Evolutionary conservation across 2,888 invertebrate genomes (phyloP).

Genomic region (Anthoptus insignis): DNA sequence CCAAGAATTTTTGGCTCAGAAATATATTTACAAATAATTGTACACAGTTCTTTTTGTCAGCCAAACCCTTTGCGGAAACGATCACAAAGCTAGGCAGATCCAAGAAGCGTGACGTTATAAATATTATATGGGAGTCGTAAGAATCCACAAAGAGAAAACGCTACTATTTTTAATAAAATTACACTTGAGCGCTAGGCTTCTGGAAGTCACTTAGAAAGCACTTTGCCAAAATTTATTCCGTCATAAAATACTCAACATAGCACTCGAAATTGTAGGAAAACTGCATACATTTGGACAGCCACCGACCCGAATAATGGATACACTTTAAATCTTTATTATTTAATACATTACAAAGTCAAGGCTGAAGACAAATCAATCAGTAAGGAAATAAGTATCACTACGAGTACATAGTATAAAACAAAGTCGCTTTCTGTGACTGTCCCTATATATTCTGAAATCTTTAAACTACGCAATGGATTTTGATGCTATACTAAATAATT

Average conservation of each 20-base stretch:
- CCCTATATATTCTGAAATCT: no score
- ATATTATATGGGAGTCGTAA: background rate
- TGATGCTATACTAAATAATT: no score
- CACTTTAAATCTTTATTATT: no score
- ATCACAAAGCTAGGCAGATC: background rate
- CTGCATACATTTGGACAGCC: constrained; percentile 18
- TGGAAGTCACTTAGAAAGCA: constrained; percentile 27
- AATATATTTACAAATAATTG: no score
- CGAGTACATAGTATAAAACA: no score
- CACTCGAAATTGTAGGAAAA: constrained; percentile 11
- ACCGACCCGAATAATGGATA: background rate
- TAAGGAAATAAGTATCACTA: no score
- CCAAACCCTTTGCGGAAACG: background rate
- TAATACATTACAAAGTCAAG: background rate
- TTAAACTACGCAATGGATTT: no score
- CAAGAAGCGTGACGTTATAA: background rate
- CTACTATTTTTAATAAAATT: constrained; percentile 26
- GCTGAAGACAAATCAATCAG: no score
- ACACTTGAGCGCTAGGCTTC: constrained; percentile 18
- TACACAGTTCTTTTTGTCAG: background rate
- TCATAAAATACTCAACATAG: constrained; percentile 21
- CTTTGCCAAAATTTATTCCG: constrained; percentile 32
- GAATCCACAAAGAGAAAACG: background rate
- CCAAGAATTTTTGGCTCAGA: no score
- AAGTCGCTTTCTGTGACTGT: no score